Percentiles rank a stretch among this genome's conserved stretches.
These are phyloP conservation scores for Siniperca scherzeri DNA, from an alignment of 2,797 vertebrate species.

Conservation along the genomic window DNA sequence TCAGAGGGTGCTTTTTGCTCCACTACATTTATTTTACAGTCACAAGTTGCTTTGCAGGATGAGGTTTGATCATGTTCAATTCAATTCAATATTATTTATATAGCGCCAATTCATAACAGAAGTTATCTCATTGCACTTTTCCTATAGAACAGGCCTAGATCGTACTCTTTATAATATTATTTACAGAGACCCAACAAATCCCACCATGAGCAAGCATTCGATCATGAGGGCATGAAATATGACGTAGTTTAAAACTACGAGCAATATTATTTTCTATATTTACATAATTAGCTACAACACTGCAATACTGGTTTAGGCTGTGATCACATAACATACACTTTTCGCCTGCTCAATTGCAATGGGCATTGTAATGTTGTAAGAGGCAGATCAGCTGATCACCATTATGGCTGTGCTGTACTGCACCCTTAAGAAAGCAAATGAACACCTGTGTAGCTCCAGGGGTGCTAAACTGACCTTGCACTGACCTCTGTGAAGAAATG, in stretches of 20 bases:
- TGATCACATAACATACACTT: neutral
- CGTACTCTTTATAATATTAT: too few species aligned
- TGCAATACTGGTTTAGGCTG: neutral
- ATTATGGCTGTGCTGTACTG: neutral
- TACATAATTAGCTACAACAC: neutral
- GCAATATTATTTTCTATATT: neutral
- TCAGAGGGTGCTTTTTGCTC: neutral
- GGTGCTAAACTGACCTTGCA: neutral
- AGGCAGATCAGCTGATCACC: neutral
- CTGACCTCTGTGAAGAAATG: constrained; percentile 1
- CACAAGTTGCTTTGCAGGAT: neutral
- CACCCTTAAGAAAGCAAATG: neutral
- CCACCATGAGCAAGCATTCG: too few species aligned
- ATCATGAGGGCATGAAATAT: neutral
- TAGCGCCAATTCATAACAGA: too few species aligned
- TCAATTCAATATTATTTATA: too few species aligned
- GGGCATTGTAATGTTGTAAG: neutral
- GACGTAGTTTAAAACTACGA: too few species aligned
- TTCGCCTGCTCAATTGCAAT: neutral
- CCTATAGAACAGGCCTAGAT: too few species aligned
- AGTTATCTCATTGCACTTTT: too few species aligned
- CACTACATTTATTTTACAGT: neutral
- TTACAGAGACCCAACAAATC: too few species aligned
- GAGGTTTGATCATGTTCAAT: neutral
- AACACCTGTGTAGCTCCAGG: neutral